phyloP scores from a whole-genome alignment of 2,113 vertebrate genomes.

The Aegithalos caudatus region DNA sequence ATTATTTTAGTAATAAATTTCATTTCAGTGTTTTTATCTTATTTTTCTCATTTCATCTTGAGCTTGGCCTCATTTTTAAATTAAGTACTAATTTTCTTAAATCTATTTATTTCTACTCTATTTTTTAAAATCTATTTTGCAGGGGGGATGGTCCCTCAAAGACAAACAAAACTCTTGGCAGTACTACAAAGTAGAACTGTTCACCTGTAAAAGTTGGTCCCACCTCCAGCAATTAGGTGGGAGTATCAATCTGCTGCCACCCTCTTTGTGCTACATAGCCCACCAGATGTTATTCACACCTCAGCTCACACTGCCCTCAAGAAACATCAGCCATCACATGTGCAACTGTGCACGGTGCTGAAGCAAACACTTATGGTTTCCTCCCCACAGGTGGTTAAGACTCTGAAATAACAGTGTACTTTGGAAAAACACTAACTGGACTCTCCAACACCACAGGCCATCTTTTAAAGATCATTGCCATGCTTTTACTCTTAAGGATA shows the following conservation, averaged over 20 bases:
- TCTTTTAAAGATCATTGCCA: neutral
- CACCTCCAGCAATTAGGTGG: neutral
- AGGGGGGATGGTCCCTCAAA: neutral
- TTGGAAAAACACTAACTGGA: neutral
- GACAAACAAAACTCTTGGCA: neutral
- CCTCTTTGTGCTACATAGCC: neutral
- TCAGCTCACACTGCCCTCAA: neutral
- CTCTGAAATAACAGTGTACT: neutral
- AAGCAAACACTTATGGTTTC: neutral
- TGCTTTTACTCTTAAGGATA: neutral
- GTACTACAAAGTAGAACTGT: neutral
- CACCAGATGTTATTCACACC: neutral
- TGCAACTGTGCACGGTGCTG: neutral
- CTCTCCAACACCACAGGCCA: neutral
- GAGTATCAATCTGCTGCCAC: neutral
- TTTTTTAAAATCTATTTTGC: neutral
- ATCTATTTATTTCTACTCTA: neutral
- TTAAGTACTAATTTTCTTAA: neutral
- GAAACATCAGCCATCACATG: neutral
- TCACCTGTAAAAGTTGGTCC: neutral
- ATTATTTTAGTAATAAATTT: neutral
- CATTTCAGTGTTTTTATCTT: neutral
- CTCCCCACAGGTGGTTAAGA: neutral
- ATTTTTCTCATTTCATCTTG: neutral
- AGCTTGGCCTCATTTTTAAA: neutral